Evolutionary conservation across 2,113 vertebrate species (phyloP).

Genomic region (Mastomys coucha): DNA sequence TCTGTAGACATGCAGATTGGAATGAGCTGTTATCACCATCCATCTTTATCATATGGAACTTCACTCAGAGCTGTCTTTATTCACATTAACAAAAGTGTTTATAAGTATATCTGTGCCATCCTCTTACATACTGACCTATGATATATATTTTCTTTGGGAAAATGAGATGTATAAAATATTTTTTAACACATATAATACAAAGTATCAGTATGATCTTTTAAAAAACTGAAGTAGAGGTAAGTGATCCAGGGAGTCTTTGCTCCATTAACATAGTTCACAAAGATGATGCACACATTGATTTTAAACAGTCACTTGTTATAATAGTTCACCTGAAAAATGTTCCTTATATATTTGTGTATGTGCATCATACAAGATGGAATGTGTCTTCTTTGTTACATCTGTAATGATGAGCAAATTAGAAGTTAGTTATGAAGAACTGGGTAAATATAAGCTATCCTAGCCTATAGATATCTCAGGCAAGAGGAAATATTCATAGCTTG

Average conservation of each 20-base stretch:
- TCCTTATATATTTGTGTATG: background rate
- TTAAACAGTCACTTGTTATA: background rate
- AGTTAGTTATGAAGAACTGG: background rate
- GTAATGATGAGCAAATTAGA: background rate
- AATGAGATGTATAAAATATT: background rate
- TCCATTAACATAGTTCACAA: background rate
- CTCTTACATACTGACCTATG: background rate
- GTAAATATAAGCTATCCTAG: accelerated
- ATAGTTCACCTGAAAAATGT: background rate
- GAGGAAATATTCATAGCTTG: too few species aligned
- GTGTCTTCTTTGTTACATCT: background rate
- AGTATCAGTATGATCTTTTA: background rate
- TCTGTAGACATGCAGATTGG: background rate
- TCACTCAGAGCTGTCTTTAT: background rate
- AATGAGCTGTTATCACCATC: background rate
- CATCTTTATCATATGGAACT: background rate
- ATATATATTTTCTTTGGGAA: background rate
- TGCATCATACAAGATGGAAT: background rate
- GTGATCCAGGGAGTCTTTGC: background rate
- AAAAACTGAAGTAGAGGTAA: background rate
- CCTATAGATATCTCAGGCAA: accelerated
- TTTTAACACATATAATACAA: background rate
- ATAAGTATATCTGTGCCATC: background rate
- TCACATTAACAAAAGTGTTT: background rate
- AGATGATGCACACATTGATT: background rate